Evolutionary conservation across 2,888 invertebrate genomes (phyloP).

Genomic region (Asteroscopus sphinx): DNA sequence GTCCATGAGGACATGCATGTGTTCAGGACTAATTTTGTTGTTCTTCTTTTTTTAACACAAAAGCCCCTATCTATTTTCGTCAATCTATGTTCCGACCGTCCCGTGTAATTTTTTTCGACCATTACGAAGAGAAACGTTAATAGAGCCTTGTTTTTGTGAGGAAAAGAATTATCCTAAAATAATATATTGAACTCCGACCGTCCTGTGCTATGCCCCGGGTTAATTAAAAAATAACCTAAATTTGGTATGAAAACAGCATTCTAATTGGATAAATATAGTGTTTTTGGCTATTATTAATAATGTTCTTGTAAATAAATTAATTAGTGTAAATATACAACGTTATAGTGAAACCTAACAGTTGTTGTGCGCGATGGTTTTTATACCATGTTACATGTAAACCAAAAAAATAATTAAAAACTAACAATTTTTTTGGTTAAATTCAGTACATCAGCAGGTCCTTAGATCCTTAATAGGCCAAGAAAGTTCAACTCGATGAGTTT

Average conservation of each 20-base stretch:
- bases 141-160: slow-evolving; percentile 38
- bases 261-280: slow-evolving; percentile 29
- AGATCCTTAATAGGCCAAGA: too few relatives aligned
- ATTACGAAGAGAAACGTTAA: slow-evolving; percentile 38
- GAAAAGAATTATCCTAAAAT: slow-evolving; percentile 50
- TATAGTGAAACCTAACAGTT: too few relatives aligned
- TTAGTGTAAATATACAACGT: too few relatives aligned
- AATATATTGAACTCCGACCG: slow-evolving; percentile 52
- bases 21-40: too few relatives aligned
- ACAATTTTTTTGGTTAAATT: too few relatives aligned
- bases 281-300: neutral
- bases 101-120: slow-evolving; percentile 43
- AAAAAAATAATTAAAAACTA: too few relatives aligned
- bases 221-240: slow-evolving; percentile 55
- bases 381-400: too few relatives aligned
- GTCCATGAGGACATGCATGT: too few relatives aligned
- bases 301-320: too few relatives aligned
- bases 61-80: slow-evolving; percentile 4
- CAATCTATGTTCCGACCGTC: slow-evolving; percentile 10
- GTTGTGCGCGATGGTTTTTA: too few relatives aligned
- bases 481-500: too few relatives aligned
- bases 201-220: slow-evolving; percentile 5
- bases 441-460: too few relatives aligned
- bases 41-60: neutral
- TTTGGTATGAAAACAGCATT: slow-evolving; percentile 42